phyloP scores from a whole-genome alignment of 2,888 invertebrate genomes.

The Quadriops clusia region DNA sequence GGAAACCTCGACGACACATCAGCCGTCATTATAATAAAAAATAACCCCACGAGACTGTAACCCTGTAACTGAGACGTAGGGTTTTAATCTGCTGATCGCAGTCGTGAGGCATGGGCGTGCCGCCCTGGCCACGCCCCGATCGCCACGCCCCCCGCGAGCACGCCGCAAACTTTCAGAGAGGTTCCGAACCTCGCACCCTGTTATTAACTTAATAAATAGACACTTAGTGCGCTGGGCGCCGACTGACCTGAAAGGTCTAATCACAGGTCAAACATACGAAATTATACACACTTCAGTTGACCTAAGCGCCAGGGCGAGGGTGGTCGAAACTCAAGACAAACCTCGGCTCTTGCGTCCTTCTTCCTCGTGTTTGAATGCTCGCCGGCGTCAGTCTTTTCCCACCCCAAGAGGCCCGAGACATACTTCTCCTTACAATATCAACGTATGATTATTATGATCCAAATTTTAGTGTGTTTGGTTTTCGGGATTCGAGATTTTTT shows the following conservation, averaged over 20 bases:
- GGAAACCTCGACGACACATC: no score
- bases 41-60: no score
- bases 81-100: constrained; percentile 17
- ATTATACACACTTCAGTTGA: constrained; percentile 30
- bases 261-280: constrained; percentile 33
- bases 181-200: constrained; percentile 29
- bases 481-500: no score
- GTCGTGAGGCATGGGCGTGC: constrained; percentile 33
- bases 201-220: constrained; percentile 37
- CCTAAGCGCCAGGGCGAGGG: constrained; percentile 27
- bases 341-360: no score
- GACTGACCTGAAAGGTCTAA: constrained; percentile 32
- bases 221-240: constrained; percentile 32
- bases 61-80: constrained; percentile 9
- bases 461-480: no score
- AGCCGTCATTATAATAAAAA: no score
- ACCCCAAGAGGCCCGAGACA: no score
- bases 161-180: constrained; percentile 22
- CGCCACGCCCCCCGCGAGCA: constrained; percentile 26
- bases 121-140: constrained; percentile 26
- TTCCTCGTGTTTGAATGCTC: no score
- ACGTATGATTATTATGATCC: no score
- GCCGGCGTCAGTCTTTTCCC: no score
- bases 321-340: no score
- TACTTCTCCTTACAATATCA: no score